Base-by-base conservation (phyloP, 2,113 vertebrate genomes). In the Pygoscelis adeliae region DNA sequence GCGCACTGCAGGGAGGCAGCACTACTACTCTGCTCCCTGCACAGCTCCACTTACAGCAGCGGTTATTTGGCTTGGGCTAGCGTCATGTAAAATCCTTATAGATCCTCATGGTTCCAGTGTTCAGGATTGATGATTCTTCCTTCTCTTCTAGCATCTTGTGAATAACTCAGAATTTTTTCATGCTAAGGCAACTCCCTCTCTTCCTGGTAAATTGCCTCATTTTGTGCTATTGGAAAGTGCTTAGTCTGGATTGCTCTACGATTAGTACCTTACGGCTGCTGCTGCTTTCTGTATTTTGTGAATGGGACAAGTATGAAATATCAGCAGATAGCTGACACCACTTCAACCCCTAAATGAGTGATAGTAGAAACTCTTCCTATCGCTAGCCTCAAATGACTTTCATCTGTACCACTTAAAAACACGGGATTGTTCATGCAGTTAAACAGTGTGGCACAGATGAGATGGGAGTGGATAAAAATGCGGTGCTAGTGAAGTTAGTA, bases 201-300 rank as follows among this genome's bases (percentile, higher is more conserved):
- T 95, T 97, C 93, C 96, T 91, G 91, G 94, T 97, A 95, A 97
- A 89, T 85, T 93, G 94, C 87, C 91, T 96, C 70, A 91, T 91
- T 95, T 95, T 76, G 63, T 83, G 91, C 81, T 93, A 46, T 94
- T 97, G 96, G 87, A 95, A 96, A 97, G 81, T 59, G 90, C 94
- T 97, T 90, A 93, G 95, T 53, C 91, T 93, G 91, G 81, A 91
- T 77, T 88, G 73, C 78, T 85, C 83, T 50, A 53, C 87, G 90
- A 6, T n/a, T 77, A 49, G 62, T 61, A 90, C 85, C 81, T 70
- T 61, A 66, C 5, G 26, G 62, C 86, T 65, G 56, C 89, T 92
- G 80, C 96, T 96, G 94, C 93, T 96, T 91, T 95, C 95, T 88
- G 67, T 91, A 59, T 94, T 86, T 91, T 38, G 74, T 62, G 58